These are phyloP conservation scores for Synergus laeviventris DNA, from an alignment of 2,888 invertebrate species.

Conservation along the genomic window DNA sequence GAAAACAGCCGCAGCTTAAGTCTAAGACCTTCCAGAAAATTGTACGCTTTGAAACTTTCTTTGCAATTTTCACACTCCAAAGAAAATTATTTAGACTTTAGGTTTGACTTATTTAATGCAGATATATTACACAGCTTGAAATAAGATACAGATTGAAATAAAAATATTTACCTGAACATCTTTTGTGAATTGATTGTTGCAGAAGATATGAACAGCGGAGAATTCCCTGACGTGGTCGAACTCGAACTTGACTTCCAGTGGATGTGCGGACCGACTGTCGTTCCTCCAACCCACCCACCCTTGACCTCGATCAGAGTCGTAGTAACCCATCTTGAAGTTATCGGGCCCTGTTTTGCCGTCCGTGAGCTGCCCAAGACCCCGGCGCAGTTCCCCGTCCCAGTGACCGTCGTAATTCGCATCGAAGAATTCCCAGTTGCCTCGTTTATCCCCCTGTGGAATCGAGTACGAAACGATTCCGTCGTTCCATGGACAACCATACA, in stretches of 20 bases:
- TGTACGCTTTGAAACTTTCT: constrained; percentile 1
- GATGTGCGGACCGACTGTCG: constrained; percentile 81
- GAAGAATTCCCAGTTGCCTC: constrained; percentile 88
- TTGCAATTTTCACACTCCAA: background rate
- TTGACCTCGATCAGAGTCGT: constrained; percentile 80
- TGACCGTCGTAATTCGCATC: constrained; percentile 92
- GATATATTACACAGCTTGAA: too few species aligned
- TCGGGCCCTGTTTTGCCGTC: constrained; percentile 89
- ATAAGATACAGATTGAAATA: background rate
- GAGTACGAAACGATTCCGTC: constrained; percentile 91
- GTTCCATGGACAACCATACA: constrained; percentile 92
- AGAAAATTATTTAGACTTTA: background rate
- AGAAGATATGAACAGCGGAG: constrained; percentile 87
- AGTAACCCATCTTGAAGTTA: constrained; percentile 82
- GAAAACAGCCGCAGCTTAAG: constrained; percentile 2
- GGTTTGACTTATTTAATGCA: background rate
- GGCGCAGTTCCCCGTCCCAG: constrained; percentile 85
- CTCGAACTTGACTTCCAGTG: constrained; percentile 85
- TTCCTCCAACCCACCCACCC: constrained; percentile 96
- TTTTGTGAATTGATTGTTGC: constrained; percentile 90
- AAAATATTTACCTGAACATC: constrained; percentile 84
- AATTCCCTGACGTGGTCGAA: constrained; percentile 94
- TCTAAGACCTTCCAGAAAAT: constrained; percentile 6
- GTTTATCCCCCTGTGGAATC: constrained; percentile 91
- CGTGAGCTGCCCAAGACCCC: constrained; percentile 90